Conservation (phyloP, 2,113 vertebrate species). For the Cricetomys ansorgei region DNA sequence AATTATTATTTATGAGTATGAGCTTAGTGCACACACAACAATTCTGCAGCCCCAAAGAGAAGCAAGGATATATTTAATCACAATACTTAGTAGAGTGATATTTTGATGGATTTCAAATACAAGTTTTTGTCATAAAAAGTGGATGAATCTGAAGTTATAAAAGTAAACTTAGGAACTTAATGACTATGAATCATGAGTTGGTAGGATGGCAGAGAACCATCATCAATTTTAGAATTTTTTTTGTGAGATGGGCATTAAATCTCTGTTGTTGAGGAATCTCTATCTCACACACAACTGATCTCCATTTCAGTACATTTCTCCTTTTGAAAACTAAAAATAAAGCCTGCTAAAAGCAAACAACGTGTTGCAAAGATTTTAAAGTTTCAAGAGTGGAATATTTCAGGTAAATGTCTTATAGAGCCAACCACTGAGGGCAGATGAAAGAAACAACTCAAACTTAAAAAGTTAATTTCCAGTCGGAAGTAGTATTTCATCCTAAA, state of each 20-base stretch:
- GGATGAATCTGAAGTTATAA: not conserved
- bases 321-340: not conserved
- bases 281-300: not conserved
- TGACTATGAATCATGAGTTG: not conserved
- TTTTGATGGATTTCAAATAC: not conserved
- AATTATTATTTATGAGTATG: not conserved
- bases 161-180: not conserved
- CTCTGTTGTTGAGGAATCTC: not conserved
- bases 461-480: not conserved
- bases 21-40: not conserved
- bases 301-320: not conserved
- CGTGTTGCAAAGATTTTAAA: not conserved
- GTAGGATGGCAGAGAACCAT: not conserved
- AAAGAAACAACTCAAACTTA: not conserved
- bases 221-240: not conserved
- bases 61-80: not conserved
- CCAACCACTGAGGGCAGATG: fast-evolving
- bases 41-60: not conserved
- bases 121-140: not conserved
- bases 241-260: not conserved
- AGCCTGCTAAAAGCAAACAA: not conserved
- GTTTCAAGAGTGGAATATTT: not conserved
- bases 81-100: not conserved
- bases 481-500: not conserved
- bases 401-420: not conserved